Conservation (phyloP, 1,140 invertebrate genomes). For the Rhopalosiphum padi region DNA sequence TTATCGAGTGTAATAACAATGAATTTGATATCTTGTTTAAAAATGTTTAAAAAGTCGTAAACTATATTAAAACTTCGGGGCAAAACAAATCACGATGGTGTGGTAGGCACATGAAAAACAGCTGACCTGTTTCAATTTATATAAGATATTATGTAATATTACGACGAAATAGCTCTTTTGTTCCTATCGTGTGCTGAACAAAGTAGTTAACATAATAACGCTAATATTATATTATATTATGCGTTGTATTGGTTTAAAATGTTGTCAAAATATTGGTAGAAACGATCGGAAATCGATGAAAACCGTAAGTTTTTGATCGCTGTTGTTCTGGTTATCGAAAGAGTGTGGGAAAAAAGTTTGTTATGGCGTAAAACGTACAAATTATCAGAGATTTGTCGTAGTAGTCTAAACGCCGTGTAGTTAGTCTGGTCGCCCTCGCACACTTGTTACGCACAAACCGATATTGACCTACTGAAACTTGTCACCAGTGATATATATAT, state of each 20-base stretch:
- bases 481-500: not conserved
- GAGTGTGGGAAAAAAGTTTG: not conserved
- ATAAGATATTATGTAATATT: not conserved
- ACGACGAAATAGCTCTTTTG: not conserved
- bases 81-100: not conserved
- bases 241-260: not conserved
- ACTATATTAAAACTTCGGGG: no score
- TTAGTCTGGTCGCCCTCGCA: not conserved
- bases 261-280: not conserved
- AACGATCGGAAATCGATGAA: not conserved
- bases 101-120: not conserved
- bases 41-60: no score
- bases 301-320: not conserved
- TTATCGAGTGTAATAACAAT: no score
- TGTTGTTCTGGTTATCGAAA: not conserved
- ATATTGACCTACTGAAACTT: slow-evolving; percentile 18
- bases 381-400: not conserved
- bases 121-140: not conserved
- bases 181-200: not conserved
- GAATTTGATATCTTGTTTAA: no score
- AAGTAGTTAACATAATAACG: no score
- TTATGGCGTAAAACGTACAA: not conserved
- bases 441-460: slow-evolving; percentile 11
- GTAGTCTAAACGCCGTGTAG: not conserved
- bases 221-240: not conserved